A percentile compares a stretch with the other conserved stretches of the same genome.
phyloP scores from a whole-genome alignment of 37 sponge, comb jelly and placozoan species.

The Axinella damicornis region DNA sequence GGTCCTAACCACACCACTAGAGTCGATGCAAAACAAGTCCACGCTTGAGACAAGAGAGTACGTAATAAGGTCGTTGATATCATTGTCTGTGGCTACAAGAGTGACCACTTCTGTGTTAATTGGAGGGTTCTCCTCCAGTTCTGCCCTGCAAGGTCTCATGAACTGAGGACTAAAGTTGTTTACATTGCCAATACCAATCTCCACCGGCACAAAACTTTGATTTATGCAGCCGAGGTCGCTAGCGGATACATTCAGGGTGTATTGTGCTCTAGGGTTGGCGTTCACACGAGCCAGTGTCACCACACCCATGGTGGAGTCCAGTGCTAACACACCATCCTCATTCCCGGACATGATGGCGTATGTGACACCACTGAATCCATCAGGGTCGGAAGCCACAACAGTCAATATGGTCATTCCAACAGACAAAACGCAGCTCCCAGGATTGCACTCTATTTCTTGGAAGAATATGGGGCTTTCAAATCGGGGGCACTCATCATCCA shows the following conservation, averaged over 20 bases:
- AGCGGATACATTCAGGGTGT: constrained; percentile 54
- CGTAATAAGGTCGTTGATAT: constrained; percentile 33
- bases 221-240: constrained; percentile 40
- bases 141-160: constrained; percentile 7
- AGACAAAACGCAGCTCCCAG: background rate
- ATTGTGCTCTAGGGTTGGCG: constrained; percentile 6
- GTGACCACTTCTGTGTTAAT: constrained; percentile 46
- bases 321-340: background rate
- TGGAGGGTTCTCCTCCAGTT: constrained; percentile 50
- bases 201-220: constrained; percentile 37
- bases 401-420: constrained; percentile 4
- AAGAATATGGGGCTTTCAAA: constrained; percentile 41
- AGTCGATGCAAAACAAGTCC: constrained; percentile 39
- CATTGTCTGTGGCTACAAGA: constrained; percentile 54
- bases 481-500: constrained; percentile 67
- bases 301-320: constrained; percentile 35
- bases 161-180: constrained; percentile 56
- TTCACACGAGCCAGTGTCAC: constrained; percentile 19
- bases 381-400: constrained; percentile 64
- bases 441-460: background rate
- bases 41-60: constrained; percentile 18
- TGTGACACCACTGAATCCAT: constrained; percentile 18
- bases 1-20: constrained; percentile 51
- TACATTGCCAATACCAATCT: constrained; percentile 35
- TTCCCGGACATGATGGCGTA: constrained; percentile 40